Percentiles rank a stretch among this genome's conserved stretches.
Evolutionary conservation across 92 coral and sea anemone genomes (phyloP).

Genomic region (Zoanthus solanderi): DNA sequence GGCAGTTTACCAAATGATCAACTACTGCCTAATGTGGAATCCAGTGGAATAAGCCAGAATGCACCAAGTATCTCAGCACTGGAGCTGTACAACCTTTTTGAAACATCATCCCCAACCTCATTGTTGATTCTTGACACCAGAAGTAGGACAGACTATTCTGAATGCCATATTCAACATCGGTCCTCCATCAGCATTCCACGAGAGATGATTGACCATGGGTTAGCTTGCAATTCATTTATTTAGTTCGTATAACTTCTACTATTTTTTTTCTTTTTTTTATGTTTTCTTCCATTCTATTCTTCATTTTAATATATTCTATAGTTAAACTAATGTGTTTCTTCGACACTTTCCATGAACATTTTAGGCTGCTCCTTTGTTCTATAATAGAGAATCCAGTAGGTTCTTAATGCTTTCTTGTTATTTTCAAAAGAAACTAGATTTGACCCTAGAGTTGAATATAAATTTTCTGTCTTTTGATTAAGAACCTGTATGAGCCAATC

Average conservation of each 20-base stretch:
- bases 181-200: conserved; percentile 89
- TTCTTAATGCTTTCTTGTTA: too few relatives aligned
- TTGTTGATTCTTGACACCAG: conserved; percentile 86
- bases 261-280: not conserved
- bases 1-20: conserved; percentile 59
- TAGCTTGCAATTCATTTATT: conserved; percentile 10
- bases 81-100: conserved; percentile 72
- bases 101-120: conserved; percentile 37
- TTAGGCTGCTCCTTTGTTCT: too few relatives aligned
- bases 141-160: conserved; percentile 68
- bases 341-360: too few relatives aligned
- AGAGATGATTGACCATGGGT: conserved; percentile 90
- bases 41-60: not conserved
- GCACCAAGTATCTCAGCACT: conserved; percentile 63
- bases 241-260: not conserved
- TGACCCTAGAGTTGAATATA: too few relatives aligned
- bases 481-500: too few relatives aligned
- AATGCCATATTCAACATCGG: conserved; percentile 69
- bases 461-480: too few relatives aligned
- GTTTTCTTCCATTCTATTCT: too few relatives aligned
- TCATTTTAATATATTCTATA: too few relatives aligned
- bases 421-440: too few relatives aligned
- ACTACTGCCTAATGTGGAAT: conserved; percentile 8
- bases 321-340: too few relatives aligned
- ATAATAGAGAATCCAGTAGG: too few relatives aligned